Evolutionary conservation across 2,888 invertebrate genomes (phyloP).

Genomic region (Tenthredo mesomela): DNA sequence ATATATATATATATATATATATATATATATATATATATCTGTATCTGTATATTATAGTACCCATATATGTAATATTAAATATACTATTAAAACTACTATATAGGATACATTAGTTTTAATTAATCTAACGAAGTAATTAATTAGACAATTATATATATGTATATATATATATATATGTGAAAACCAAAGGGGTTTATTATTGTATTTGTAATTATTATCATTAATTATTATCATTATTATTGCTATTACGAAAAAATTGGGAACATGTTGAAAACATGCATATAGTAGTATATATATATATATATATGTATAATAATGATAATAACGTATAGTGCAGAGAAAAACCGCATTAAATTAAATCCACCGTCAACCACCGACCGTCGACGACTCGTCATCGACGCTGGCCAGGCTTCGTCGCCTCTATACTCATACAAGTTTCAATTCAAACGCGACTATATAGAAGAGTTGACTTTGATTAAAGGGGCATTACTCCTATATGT

Average conservation of each 20-base stretch:
- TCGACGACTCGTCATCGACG: neutral
- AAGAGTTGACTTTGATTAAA: conserved; percentile 48
- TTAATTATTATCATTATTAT: neutral
- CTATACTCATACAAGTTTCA: conserved; percentile 16
- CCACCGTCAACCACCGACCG: conserved; percentile 11
- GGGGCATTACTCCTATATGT: conserved; percentile 44
- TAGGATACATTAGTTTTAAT: conserved; percentile 43
- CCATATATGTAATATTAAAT: neutral
- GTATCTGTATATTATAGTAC: too few relatives aligned
- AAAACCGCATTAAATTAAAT: neutral
- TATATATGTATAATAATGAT: neutral
- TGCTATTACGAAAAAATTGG: neutral
- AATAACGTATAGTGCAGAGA: neutral
- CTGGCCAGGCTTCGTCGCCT: neutral
- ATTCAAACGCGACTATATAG: conserved; percentile 52
- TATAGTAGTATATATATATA: too few relatives aligned
- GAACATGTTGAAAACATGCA: neutral
- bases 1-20: too few relatives aligned
- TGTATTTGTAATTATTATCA: conserved; percentile 11
- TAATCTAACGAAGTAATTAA: conserved; percentile 47
- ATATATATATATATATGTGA: too few relatives aligned
- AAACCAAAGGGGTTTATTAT: conserved; percentile 15
- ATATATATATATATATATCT: too few relatives aligned
- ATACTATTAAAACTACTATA: neutral
- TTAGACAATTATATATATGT: conserved; percentile 26